Evolutionary conservation across 2,888 invertebrate genomes (phyloP).

Genomic region (Tromatobia lineatoria): DNA sequence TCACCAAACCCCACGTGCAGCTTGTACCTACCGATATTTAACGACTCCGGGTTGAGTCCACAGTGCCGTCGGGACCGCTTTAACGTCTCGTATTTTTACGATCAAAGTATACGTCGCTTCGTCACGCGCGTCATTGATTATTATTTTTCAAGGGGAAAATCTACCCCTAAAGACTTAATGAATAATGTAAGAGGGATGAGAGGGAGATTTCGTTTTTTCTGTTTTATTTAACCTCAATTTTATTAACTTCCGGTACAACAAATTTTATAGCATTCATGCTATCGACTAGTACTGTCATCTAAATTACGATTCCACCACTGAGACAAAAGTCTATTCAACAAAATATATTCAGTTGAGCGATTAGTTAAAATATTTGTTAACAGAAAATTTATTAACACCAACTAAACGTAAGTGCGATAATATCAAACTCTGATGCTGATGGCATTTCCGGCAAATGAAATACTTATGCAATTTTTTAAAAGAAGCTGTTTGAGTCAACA

Average conservation of each 20-base stretch:
- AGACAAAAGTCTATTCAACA: no score
- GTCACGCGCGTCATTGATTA: slow-evolving; percentile 55
- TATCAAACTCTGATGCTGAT: no score
- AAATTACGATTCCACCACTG: slow-evolving; percentile 28
- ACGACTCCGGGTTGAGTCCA: slow-evolving; percentile 17
- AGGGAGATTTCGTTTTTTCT: background rate
- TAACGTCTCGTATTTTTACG: slow-evolving; percentile 43
- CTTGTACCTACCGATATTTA: slow-evolving; percentile 51
- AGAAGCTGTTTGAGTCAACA: no score
- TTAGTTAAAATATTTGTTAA: no score
- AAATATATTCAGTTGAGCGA: no score
- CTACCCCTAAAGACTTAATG: slow-evolving; percentile 20
- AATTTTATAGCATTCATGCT: slow-evolving; percentile 2
- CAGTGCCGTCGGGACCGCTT: slow-evolving; percentile 11
- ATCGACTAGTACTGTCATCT: slow-evolving; percentile 34
- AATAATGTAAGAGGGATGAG: slow-evolving; percentile 42
- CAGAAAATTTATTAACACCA: no score
- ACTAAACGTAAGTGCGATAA: no score
- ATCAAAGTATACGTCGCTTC: slow-evolving; percentile 37
- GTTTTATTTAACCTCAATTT: slow-evolving; percentile 46
- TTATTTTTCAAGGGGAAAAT: slow-evolving; percentile 42
- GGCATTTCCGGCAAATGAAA: no score
- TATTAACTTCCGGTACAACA: slow-evolving; percentile 45
- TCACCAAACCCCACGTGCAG: background rate
- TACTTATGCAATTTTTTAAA: no score